A percentile compares a stretch with the other conserved stretches of the same genome.
Evolutionary conservation across 1,140 invertebrate genomes (phyloP).

Genomic region (Hypsibius dujardini): DNA sequence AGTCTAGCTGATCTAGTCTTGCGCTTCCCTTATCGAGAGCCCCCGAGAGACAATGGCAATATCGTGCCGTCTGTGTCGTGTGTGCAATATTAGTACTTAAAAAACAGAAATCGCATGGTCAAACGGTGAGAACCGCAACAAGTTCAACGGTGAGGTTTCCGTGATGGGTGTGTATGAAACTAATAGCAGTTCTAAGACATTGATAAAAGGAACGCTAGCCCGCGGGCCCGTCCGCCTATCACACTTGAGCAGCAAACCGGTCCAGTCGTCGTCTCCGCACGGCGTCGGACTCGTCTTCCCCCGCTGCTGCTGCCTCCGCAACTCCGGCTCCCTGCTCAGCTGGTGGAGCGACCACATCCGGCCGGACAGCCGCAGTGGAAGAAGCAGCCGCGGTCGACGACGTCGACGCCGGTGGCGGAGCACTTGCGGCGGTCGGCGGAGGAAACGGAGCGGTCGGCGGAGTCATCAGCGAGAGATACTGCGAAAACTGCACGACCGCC

Average conservation of each 20-base stretch:
- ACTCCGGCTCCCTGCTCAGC: not conserved
- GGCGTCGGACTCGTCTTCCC: slow-evolving; percentile 22
- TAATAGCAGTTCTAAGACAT: no score
- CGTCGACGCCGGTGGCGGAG: not conserved
- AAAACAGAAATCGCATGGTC: no score
- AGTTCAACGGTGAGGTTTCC: no score
- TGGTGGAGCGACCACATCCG: not conserved
- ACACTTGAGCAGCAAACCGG: slow-evolving; percentile 20
- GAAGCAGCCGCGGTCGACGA: not conserved
- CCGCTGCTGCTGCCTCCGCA: not conserved
- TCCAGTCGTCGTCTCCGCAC: slow-evolving; percentile 23
- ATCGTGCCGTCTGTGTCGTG: no score
- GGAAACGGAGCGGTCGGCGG: slow-evolving; percentile 17
- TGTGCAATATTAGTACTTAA: no score
- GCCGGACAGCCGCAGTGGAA: slow-evolving; percentile 2
- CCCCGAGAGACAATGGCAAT: no score
- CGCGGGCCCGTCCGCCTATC: not conserved
- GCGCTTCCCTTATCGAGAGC: no score
- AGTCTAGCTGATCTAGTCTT: no score
- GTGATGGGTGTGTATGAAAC: no score
- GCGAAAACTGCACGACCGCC: slow-evolving; percentile 67
- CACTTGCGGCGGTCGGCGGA: not conserved
- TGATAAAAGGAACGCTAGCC: no score
- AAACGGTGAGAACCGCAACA: no score
- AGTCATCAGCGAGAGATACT: slow-evolving; percentile 47